phyloP scores from a whole-genome alignment of 2,797 vertebrate species.

The Arvicola amphibius region DNA sequence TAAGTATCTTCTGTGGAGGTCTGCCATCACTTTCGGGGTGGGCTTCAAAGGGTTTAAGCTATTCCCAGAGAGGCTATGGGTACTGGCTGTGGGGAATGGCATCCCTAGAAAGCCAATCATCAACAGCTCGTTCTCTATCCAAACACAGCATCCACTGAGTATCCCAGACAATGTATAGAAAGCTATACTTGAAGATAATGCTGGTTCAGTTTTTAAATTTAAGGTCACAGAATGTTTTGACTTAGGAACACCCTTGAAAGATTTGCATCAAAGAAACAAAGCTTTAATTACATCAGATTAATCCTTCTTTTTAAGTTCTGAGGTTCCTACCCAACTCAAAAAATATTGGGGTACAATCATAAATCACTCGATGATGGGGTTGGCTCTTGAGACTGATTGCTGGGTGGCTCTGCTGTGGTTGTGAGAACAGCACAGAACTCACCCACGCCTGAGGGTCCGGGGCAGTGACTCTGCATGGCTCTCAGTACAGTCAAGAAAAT shows the following conservation, averaged over 20 bases:
- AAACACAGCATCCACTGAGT: not conserved
- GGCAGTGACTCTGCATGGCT: not conserved
- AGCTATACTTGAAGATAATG: not conserved
- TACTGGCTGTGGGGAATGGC: constrained; percentile 1
- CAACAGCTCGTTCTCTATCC: not conserved
- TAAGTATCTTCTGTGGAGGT: not conserved
- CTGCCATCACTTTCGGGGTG: not conserved
- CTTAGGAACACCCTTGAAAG: not conserved
- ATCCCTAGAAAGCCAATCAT: not conserved
- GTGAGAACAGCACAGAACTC: not conserved
- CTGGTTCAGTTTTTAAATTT: constrained; percentile 30
- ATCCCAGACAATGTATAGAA: not conserved
- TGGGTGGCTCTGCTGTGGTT: not conserved
- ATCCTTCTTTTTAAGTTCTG: not conserved
- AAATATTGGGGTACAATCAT: not conserved
- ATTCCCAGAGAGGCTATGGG: not conserved
- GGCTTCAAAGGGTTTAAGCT: not conserved
- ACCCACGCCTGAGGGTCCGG: not conserved
- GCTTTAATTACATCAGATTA: not conserved
- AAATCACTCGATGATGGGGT: not conserved
- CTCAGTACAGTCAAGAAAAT: not conserved
- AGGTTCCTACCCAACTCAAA: constrained; percentile 4
- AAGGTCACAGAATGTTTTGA: not conserved
- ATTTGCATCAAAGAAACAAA: not conserved
- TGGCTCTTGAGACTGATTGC: not conserved